Conservation (phyloP, 2,888 invertebrate genomes). For the Epsilonema sp. region DNA sequence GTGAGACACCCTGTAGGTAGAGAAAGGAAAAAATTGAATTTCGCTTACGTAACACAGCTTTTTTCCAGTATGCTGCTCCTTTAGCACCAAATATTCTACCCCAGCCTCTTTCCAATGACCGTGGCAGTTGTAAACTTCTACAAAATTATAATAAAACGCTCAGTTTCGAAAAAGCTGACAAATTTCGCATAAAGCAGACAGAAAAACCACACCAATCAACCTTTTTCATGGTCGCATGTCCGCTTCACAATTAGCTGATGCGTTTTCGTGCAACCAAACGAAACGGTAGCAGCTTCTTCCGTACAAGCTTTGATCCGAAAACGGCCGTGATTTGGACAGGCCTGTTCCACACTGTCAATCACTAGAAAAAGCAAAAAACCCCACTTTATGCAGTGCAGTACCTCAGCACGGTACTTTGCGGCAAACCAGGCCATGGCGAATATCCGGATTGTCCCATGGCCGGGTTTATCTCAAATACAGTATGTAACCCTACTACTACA, state of each 20-base stretch:
- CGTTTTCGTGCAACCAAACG: background rate
- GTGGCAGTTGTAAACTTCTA: background rate
- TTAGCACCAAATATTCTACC: background rate
- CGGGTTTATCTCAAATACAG: too few species aligned
- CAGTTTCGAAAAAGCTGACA: background rate
- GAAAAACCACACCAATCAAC: too few species aligned
- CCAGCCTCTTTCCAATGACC: background rate
- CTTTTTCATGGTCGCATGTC: background rate
- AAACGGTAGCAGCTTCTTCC: background rate
- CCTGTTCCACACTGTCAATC: background rate
- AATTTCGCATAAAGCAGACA: too few species aligned
- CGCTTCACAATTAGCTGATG: background rate
- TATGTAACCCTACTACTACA: too few species aligned
- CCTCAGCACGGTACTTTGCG: too few species aligned
- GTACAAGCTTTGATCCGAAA: background rate
- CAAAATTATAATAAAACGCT: background rate
- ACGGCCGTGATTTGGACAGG: background rate
- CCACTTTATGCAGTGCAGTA: too few species aligned
- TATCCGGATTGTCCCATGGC: too few species aligned
- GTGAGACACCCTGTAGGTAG: too few species aligned
- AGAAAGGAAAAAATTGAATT: too few species aligned
- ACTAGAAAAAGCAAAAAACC: background rate
- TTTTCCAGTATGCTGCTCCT: slow-evolving; percentile 1
- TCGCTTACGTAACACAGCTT: background rate
- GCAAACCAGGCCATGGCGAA: too few species aligned